Conservation (phyloP, 2,888 invertebrate species). For the Scrobipalpa atriplicella region DNA sequence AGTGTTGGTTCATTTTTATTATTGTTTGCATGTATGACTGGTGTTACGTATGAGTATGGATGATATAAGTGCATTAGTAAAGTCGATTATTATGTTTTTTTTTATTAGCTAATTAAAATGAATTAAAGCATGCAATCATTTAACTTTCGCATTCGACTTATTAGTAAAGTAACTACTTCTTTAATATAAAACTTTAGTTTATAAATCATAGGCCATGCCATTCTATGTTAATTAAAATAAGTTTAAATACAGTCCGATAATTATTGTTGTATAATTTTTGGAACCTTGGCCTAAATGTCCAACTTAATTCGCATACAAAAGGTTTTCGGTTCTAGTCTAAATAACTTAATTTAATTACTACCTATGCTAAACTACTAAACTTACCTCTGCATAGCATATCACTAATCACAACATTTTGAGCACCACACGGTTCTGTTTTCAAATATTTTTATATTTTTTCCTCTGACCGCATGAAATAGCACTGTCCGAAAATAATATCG, state of each 20-base stretch:
- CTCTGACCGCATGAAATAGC: background rate
- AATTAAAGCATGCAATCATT: no score
- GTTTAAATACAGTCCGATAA: background rate
- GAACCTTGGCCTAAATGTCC: constrained; percentile 17
- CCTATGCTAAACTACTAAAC: background rate
- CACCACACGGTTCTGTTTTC: background rate
- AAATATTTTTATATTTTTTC: background rate
- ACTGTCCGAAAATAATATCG: constrained; percentile 16
- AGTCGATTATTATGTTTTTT: no score
- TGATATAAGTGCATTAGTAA: no score
- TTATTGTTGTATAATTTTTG: background rate
- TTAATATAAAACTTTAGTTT: background rate
- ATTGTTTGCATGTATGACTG: no score
- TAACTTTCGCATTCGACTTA: no score
- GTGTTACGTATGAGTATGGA: no score
- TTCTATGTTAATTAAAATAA: background rate
- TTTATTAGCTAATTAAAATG: no score
- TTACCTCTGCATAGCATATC: constrained; percentile 24
- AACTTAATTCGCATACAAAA: constrained; percentile 17
- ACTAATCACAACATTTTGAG: constrained; percentile 14
- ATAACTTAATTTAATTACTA: constrained; percentile 1
- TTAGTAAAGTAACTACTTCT: no score
- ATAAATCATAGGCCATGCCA: background rate
- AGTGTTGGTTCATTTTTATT: no score
- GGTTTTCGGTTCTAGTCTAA: constrained; percentile 14